A percentile compares a stretch with the other conserved stretches of the same genome.
Conservation (phyloP, 2,113 vertebrate species). For the Sisor rabdophorus region DNA sequence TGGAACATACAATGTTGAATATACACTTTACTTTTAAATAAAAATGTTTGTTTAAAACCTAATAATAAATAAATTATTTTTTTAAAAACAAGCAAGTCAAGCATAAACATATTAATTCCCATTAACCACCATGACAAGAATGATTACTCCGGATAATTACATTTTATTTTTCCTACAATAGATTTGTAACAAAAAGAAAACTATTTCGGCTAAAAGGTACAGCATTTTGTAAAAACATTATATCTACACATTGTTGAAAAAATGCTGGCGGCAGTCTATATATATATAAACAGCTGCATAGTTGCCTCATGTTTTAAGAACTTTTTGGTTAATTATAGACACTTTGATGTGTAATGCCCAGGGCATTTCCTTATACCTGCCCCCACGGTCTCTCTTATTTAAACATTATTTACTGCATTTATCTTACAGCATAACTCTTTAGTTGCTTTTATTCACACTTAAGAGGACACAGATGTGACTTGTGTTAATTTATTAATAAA, state of each 20-base stretch:
- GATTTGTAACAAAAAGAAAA: too few relatives aligned
- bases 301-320: background rate
- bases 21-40: background rate
- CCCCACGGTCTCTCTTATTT: background rate
- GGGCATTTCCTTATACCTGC: constrained; percentile 17
- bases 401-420: constrained; percentile 4
- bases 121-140: background rate
- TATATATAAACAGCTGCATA: background rate
- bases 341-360: constrained; percentile 18
- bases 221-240: background rate
- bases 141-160: too few relatives aligned
- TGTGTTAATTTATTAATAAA: constrained; percentile 10
- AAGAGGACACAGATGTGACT: background rate
- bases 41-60: too few relatives aligned
- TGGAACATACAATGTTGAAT: background rate
- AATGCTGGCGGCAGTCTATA: constrained; percentile 1
- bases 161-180: too few relatives aligned
- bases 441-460: background rate
- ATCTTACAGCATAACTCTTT: background rate
- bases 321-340: constrained; percentile 22
- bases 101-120: background rate
- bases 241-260: background rate
- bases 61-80: too few relatives aligned
- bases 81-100: background rate
- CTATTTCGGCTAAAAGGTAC: too few relatives aligned